Conservation (phyloP, 2,888 invertebrate genomes). For the Eupithecia abbreviata region DNA sequence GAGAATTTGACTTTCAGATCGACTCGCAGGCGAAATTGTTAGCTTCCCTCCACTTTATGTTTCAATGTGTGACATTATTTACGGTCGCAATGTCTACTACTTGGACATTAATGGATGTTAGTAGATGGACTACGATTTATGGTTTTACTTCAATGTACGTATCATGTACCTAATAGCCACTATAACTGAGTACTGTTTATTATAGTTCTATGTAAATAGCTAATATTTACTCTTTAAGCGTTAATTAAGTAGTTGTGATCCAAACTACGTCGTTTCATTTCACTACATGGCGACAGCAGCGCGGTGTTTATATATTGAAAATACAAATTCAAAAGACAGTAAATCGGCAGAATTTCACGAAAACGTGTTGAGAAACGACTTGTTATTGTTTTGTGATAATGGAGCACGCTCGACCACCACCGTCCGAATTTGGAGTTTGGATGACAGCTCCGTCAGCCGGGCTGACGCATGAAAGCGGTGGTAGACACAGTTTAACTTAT, state of each 20-base stretch:
- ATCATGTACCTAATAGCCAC: no score
- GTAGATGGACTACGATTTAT: conserved; percentile 22
- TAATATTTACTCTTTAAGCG: not conserved
- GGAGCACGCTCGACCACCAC: not conserved
- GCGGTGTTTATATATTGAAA: not conserved
- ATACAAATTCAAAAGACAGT: not conserved
- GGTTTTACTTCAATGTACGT: conserved; percentile 14
- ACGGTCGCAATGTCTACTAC: conserved; percentile 19
- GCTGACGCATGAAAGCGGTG: no score
- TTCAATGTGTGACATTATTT: conserved; percentile 28
- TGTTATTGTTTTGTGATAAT: not conserved
- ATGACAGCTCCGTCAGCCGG: no score
- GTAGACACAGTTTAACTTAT: no score
- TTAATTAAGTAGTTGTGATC: not conserved
- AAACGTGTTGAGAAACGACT: not conserved
- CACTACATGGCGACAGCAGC: not conserved
- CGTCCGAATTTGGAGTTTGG: no score
- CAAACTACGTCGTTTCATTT: not conserved
- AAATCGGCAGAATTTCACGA: not conserved
- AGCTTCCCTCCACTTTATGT: conserved; percentile 34
- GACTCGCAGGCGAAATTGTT: conserved; percentile 55
- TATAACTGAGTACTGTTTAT: not conserved
- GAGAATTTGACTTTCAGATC: conserved; percentile 62
- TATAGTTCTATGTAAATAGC: not conserved
- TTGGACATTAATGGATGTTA: conserved; percentile 13